These are phyloP conservation scores for Thinocorus orbignyianus DNA, from an alignment of 2,113 vertebrate genomes.

Conservation along the genomic window DNA sequence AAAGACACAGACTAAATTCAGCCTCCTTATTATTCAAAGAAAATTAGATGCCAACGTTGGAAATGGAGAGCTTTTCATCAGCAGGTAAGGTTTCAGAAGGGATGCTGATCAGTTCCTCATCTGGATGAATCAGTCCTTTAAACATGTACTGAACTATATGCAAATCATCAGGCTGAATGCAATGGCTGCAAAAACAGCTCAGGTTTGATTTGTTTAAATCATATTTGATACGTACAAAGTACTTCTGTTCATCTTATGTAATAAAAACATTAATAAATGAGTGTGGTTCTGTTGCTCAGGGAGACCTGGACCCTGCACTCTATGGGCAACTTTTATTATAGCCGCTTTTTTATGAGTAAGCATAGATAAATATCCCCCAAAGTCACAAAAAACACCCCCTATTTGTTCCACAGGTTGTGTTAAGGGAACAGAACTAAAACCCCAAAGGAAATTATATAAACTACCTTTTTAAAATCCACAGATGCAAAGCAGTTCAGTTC, in stretches of 20 bases:
- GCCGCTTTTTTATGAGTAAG: background rate
- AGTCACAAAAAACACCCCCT: background rate
- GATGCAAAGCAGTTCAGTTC: background rate
- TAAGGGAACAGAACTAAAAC: background rate
- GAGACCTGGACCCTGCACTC: background rate
- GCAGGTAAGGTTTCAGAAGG: background rate
- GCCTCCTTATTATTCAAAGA: background rate
- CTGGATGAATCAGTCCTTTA: background rate
- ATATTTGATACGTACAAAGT: background rate
- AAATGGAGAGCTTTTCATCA: constrained; percentile 2
- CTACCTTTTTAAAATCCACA: background rate
- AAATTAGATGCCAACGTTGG: background rate
- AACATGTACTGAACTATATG: background rate
- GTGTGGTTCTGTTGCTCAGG: background rate
- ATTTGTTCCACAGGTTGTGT: background rate
- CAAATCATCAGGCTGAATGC: background rate
- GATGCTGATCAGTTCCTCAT: background rate
- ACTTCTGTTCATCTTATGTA: background rate
- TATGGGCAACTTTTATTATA: accelerated
- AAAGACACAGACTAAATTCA: background rate
- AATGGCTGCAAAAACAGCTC: background rate
- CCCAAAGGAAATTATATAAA: background rate
- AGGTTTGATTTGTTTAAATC: background rate
- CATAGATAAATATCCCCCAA: background rate
- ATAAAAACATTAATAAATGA: background rate